phyloP scores from a whole-genome alignment of 2,888 invertebrate species.

The Hydriomena furcata region DNA sequence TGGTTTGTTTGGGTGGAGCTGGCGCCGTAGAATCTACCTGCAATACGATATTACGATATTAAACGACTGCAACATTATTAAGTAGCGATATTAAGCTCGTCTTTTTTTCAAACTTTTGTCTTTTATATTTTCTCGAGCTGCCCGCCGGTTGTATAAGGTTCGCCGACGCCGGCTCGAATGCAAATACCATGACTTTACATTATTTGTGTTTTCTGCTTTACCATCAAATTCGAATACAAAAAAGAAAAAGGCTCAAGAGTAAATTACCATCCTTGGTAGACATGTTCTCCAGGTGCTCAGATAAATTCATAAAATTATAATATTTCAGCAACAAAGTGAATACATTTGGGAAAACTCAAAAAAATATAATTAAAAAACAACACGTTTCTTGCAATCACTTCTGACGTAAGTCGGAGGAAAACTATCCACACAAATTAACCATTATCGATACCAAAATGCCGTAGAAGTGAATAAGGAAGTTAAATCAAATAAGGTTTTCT shows the following conservation, averaged over 20 bases:
- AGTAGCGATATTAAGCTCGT: slow-evolving; percentile 50
- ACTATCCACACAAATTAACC: slow-evolving; percentile 51
- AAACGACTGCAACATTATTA: slow-evolving; percentile 49
- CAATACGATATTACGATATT: slow-evolving; percentile 40
- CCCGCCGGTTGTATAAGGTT: slow-evolving; percentile 39
- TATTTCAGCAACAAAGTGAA: too few species aligned
- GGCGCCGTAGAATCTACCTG: slow-evolving; percentile 63
- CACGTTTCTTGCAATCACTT: slow-evolving; percentile 1
- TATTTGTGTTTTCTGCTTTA: too few species aligned
- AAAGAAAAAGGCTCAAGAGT: too few species aligned
- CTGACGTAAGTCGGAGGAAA: slow-evolving; percentile 25
- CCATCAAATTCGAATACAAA: too few species aligned
- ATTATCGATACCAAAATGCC: slow-evolving; percentile 58
- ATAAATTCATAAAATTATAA: too few species aligned
- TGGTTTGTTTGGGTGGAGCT: slow-evolving; percentile 67
- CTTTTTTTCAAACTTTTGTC: slow-evolving; percentile 41
- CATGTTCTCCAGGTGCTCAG: too few species aligned
- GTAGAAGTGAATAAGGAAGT: slow-evolving; percentile 65
- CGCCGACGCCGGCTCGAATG: slow-evolving; percentile 25
- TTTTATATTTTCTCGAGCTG: slow-evolving; percentile 39
- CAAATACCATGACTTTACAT: too few species aligned
- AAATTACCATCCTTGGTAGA: too few species aligned
- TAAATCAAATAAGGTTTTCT: slow-evolving; percentile 73
- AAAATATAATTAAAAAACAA: too few species aligned
- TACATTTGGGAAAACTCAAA: too few species aligned